A percentile compares a stretch with the other conserved stretches of the same genome.
Evolutionary conservation across 2,888 invertebrate genomes (phyloP).

Genomic region (Tenthredo livida): DNA sequence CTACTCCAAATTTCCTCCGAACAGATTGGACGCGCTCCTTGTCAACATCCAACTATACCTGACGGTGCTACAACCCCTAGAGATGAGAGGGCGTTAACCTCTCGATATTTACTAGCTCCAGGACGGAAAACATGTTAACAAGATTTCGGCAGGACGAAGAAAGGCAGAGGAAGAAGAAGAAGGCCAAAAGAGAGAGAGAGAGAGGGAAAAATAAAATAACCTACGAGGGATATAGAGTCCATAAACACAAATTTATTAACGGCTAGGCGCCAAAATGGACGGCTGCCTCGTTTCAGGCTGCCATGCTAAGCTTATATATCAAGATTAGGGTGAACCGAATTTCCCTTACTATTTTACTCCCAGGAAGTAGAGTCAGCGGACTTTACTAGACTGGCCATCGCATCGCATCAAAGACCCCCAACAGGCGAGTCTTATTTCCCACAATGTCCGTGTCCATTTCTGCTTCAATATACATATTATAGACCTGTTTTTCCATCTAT

Average conservation of each 20-base stretch:
- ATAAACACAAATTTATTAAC: constrained; percentile 74
- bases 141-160: constrained; percentile 18
- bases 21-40: constrained; percentile 26
- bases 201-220: constrained; percentile 58
- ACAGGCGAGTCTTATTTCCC: not conserved
- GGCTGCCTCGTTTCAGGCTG: constrained; percentile 33
- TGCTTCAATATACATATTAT: not conserved
- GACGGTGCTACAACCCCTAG: constrained; percentile 22
- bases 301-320: constrained; percentile 30
- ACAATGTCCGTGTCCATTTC: not conserved
- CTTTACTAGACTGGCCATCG: constrained; percentile 6
- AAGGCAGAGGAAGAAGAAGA: no score
- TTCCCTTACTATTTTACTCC: constrained; percentile 40
- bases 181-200: not conserved
- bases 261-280: constrained; percentile 57
- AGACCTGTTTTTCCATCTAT: not conserved
- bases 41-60: constrained; percentile 32
- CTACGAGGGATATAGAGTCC: constrained; percentile 60
- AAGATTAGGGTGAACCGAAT: constrained; percentile 50
- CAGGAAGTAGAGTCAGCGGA: constrained; percentile 16
- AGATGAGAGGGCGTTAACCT: constrained; percentile 45
- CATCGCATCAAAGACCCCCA: not conserved
- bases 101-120: constrained; percentile 44
- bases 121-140: constrained; percentile 43
- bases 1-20: constrained; percentile 13